These are phyloP conservation scores for Percopsis omiscomaycus DNA, from an alignment of 2,797 vertebrate species.

Conservation along the genomic window DNA sequence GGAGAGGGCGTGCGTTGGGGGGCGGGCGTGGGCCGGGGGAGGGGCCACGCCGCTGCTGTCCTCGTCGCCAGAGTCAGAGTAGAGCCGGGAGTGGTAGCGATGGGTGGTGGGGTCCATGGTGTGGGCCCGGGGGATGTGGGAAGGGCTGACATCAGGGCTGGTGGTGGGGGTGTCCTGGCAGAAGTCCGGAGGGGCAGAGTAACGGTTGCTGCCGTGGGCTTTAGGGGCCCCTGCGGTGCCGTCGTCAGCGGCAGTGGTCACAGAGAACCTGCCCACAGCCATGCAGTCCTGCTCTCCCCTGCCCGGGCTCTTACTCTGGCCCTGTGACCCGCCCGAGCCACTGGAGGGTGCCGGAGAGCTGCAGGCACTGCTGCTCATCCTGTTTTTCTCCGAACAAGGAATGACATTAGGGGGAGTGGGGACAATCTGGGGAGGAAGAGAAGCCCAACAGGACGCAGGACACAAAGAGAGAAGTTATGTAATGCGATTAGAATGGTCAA, in stretches of 20 bases:
- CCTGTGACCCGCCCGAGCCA: constrained; percentile 53
- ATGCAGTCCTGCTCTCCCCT: constrained; percentile 29
- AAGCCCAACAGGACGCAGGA: constrained; percentile 27
- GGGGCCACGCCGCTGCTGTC: constrained; percentile 67
- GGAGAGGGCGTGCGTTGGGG: constrained; percentile 65
- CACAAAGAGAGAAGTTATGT: neutral
- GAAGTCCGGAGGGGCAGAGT: constrained; percentile 90
- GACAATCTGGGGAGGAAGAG: constrained; percentile 59
- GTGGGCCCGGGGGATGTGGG: constrained; percentile 79
- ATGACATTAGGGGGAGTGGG: constrained; percentile 68
- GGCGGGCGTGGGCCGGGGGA: constrained; percentile 39
- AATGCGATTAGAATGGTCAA: constrained; percentile 17
- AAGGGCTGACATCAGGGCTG: constrained; percentile 76
- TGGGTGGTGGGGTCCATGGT: constrained; percentile 78
- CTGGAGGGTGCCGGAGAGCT: constrained; percentile 69
- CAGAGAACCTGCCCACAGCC: constrained; percentile 78
- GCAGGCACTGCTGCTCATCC: constrained; percentile 55
- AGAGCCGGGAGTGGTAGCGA: constrained; percentile 63
- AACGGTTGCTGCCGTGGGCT: constrained; percentile 74
- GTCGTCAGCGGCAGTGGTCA: constrained; percentile 74
- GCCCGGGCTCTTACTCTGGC: constrained; percentile 27
- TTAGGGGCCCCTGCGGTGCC: constrained; percentile 67
- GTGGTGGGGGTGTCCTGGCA: constrained; percentile 77
- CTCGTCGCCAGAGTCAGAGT: constrained; percentile 85
- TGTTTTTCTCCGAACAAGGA: constrained; percentile 56